Percentiles rank a stretch among this genome's conserved stretches.
Evolutionary conservation across 2,113 vertebrate species (phyloP).

Genomic region (Tachycineta bicolor): DNA sequence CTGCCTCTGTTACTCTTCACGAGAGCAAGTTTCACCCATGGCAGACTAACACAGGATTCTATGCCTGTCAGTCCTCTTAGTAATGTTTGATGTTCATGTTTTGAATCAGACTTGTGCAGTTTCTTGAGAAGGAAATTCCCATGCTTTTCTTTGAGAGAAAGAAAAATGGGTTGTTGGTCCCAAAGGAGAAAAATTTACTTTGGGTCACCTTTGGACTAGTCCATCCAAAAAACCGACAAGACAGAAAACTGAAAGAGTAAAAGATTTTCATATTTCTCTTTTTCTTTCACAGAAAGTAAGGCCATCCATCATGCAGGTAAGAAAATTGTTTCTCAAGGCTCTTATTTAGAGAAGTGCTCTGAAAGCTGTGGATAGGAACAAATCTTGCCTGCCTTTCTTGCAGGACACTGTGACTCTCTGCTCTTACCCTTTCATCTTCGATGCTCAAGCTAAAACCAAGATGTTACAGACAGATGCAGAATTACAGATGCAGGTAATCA

Average conservation of each 20-base stretch:
- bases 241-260: neutral
- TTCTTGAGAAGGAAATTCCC: neutral
- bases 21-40: neutral
- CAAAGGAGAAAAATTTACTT: neutral
- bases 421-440: slow-evolving; percentile 96
- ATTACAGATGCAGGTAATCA: slow-evolving; percentile 94
- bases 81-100: neutral
- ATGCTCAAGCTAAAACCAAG: slow-evolving; percentile 97
- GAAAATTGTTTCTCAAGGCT: neutral
- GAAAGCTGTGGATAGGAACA: neutral
- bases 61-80: neutral
- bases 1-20: neutral
- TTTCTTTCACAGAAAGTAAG: slow-evolving; percentile 84
- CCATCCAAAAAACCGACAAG: neutral
- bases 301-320: slow-evolving; percentile 90
- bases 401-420: slow-evolving; percentile 92
- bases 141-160: neutral
- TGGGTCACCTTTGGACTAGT: neutral
- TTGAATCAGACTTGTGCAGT: neutral
- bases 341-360: neutral
- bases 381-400: slow-evolving; percentile 13
- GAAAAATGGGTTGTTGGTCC: neutral
- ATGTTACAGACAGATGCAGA: slow-evolving; percentile 98
- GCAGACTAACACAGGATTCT: neutral
- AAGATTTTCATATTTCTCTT: slow-evolving; percentile 7